phyloP scores from a whole-genome alignment of 2,113 vertebrate genomes.

The Mungos mungo region DNA sequence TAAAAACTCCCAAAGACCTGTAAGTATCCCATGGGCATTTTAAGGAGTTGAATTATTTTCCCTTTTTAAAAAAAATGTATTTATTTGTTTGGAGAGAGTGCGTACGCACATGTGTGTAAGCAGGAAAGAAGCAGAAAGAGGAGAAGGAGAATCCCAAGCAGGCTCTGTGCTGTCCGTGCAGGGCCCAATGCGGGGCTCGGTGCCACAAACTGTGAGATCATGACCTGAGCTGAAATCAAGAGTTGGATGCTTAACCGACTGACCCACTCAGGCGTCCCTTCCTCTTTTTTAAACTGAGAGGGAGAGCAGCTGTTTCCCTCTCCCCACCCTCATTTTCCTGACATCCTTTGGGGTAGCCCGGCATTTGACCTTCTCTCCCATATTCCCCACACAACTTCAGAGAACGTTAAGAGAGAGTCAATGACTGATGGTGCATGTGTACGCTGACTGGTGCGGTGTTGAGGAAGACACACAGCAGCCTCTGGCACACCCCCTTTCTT shows the following conservation, averaged over 20 bases:
- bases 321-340: background rate
- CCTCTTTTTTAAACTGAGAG: background rate
- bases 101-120: too few relatives aligned
- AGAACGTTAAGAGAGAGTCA: background rate
- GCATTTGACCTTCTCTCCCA: background rate
- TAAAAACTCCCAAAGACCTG: background rate
- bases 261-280: too few relatives aligned
- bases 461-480: background rate
- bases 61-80: background rate
- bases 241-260: too few relatives aligned
- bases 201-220: too few relatives aligned
- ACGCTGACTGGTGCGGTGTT: background rate
- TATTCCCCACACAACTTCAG: accelerated
- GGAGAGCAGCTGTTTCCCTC: background rate
- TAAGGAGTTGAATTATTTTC: background rate
- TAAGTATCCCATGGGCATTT: background rate
- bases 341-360: background rate
- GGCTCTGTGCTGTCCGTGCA: too few relatives aligned
- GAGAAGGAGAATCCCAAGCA: too few relatives aligned
- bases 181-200: too few relatives aligned
- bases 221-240: too few relatives aligned
- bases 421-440: background rate
- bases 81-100: too few relatives aligned
- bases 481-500: background rate
- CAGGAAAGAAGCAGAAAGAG: too few relatives aligned